Percentiles rank a stretch among this genome's conserved stretches.
Conservation (phyloP, 2,797 vertebrate species). For the Lepus townsendii region DNA sequence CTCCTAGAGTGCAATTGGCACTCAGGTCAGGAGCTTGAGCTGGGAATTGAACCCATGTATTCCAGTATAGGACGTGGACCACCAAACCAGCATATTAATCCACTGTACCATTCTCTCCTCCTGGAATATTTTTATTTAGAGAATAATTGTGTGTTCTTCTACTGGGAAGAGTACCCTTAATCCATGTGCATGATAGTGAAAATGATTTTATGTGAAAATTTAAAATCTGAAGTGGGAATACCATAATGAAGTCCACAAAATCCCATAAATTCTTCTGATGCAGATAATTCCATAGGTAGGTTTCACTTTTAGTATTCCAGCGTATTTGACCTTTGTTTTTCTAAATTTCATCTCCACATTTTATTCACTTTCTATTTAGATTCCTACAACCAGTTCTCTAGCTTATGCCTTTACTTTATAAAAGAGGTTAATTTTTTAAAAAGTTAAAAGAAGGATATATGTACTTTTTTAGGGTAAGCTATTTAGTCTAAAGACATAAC, state of each 20-base stretch:
- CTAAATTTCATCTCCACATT: not conserved
- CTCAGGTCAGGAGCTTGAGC: no score
- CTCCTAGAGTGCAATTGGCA: no score
- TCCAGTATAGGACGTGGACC: no score
- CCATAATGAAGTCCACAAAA: not conserved
- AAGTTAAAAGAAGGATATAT: not conserved
- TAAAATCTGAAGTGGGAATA: not conserved
- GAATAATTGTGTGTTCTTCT: not conserved
- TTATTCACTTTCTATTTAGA: conserved; percentile 10
- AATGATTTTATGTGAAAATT: conserved; percentile 4
- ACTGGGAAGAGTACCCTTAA: not conserved
- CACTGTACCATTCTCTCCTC: no score
- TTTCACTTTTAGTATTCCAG: not conserved
- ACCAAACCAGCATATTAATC: no score
- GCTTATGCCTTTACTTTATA: not conserved
- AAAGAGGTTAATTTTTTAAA: conserved; percentile 2
- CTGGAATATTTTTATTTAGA: not conserved
- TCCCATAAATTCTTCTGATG: not conserved
- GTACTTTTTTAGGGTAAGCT: not conserved
- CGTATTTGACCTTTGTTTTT: not conserved
- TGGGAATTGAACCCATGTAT: no score
- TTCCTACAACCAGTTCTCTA: not conserved
- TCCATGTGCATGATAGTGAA: not conserved
- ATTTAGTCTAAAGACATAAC: not conserved
- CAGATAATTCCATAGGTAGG: not conserved